A percentile compares a stretch with the other conserved stretches of the same genome.
Evolutionary conservation across 1,140 invertebrate species (phyloP).

Genomic region (Drosophila bocki): DNA sequence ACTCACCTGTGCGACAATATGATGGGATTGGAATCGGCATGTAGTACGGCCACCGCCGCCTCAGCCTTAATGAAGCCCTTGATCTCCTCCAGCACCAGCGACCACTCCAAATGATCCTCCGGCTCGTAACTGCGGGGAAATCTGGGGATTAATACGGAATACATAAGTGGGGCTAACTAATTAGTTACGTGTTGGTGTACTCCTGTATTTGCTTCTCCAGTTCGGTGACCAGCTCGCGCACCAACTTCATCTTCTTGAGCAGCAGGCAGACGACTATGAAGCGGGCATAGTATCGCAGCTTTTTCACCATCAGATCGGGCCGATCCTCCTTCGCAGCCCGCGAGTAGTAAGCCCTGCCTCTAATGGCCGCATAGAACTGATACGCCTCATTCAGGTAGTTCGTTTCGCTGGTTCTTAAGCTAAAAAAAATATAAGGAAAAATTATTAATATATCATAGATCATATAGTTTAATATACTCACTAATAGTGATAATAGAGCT

Average conservation of each 20-base stretch:
- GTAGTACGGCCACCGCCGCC: slow-evolving; percentile 93
- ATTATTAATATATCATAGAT: not conserved
- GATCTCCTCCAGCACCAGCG: slow-evolving; percentile 96
- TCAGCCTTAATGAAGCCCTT: slow-evolving; percentile 97
- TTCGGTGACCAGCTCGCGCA: slow-evolving; percentile 96
- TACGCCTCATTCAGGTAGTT: slow-evolving; percentile 98
- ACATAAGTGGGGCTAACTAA: slow-evolving; percentile 12
- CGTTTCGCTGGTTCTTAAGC: slow-evolving; percentile 97
- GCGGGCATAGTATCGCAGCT: slow-evolving; percentile 97
- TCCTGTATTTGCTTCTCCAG: slow-evolving; percentile 96
- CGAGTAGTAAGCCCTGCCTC: slow-evolving; percentile 97
- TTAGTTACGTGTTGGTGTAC: slow-evolving; percentile 92
- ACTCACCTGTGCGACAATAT: slow-evolving; percentile 92
- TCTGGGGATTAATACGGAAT: slow-evolving; percentile 32
- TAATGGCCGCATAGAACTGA: slow-evolving; percentile 98
- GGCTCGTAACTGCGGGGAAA: slow-evolving; percentile 90
- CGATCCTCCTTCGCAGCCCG: slow-evolving; percentile 97
- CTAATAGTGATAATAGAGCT: slow-evolving; percentile 99
- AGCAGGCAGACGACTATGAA: slow-evolving; percentile 98
- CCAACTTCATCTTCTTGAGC: slow-evolving; percentile 97
- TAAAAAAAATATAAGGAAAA: slow-evolving; percentile 80
- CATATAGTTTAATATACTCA: slow-evolving; percentile 86
- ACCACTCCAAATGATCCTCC: slow-evolving; percentile 98
- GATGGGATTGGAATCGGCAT: slow-evolving; percentile 93
- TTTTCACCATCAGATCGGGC: slow-evolving; percentile 98